phyloP scores from a whole-genome alignment of 2,113 vertebrate genomes.

The Tonatia bakeri region DNA sequence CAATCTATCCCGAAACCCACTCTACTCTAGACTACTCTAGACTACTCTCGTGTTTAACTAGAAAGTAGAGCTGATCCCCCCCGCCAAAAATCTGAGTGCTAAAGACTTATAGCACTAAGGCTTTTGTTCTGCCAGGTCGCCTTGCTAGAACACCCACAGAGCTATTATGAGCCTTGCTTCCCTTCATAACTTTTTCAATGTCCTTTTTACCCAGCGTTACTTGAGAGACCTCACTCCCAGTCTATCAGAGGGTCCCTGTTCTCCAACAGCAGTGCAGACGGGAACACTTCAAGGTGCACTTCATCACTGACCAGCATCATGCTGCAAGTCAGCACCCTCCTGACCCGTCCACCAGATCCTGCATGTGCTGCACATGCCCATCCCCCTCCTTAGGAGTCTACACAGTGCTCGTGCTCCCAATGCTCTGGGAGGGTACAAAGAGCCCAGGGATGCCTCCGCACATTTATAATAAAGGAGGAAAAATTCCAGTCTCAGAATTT shows the following conservation, averaged over 20 bases:
- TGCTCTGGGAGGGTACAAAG: not conserved
- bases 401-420: not conserved
- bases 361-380: not conserved
- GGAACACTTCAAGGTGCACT: not conserved
- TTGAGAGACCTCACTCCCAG: not conserved
- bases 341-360: not conserved
- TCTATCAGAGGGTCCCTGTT: not conserved
- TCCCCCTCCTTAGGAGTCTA: not conserved
- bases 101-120: not conserved
- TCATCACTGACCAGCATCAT: not conserved
- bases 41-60: not conserved
- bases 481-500: not conserved
- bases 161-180: not conserved
- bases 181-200: not conserved
- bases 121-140: not conserved
- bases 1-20: not conserved
- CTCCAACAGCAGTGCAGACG: not conserved
- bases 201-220: not conserved
- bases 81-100: not conserved
- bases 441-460: not conserved
- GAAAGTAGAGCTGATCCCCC: not conserved
- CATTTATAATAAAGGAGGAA: not conserved
- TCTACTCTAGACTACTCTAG: not conserved
- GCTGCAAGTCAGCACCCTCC: not conserved
- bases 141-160: not conserved